Base-by-base conservation (phyloP, 1,140 invertebrate species). In the Muscidifurax raptorellus region DNA sequence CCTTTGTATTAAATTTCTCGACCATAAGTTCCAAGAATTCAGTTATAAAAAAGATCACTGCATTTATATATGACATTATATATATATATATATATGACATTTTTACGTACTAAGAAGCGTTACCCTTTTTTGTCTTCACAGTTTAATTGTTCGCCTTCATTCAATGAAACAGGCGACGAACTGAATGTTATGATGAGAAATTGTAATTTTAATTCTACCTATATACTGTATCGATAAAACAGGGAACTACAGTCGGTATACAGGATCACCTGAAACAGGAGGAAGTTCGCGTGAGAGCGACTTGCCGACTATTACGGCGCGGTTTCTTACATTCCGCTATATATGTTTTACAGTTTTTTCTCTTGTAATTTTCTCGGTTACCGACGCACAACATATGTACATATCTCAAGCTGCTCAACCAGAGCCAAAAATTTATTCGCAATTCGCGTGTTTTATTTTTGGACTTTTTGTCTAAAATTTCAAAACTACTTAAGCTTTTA, bases 211-310 rank as follows among this genome's bases (percentile, higher is more conserved):
- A 12, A 22, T 69, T 28, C 28, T 25, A 27, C 25, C 12, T 15
- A 66, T 66, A 69, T n/a, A 0, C 22, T 59, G 52, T 6, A 52
- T 30, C 76, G 76, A 78, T 78, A 66, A 78, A 7, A n/a, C 22
- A 78, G 76, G 59, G 9, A 78, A 64, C 76, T 64, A 9, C 6
- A 30, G 76, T 78, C 76, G 76, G 52, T 78, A 78, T 9, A 13
- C 76, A 78, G 52, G 76, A 64, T 78, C 28, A 64, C 52, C 47
- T 78, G 76, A 28, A 64, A 32, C 32, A 78, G 76, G 47, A 78
- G 30, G 47, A 76, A 47, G 25, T 32, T 32, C 25, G 12, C 76
- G 76, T 59, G 28, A 64, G 28, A 78, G n/a, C n/a, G 36, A 75
- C 36, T 75, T 75, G 74, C 74, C 66, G 27, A 79, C 36, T 18